Conservation (phyloP, 2,113 vertebrate genomes). For the Stegostoma tigrinum region DNA sequence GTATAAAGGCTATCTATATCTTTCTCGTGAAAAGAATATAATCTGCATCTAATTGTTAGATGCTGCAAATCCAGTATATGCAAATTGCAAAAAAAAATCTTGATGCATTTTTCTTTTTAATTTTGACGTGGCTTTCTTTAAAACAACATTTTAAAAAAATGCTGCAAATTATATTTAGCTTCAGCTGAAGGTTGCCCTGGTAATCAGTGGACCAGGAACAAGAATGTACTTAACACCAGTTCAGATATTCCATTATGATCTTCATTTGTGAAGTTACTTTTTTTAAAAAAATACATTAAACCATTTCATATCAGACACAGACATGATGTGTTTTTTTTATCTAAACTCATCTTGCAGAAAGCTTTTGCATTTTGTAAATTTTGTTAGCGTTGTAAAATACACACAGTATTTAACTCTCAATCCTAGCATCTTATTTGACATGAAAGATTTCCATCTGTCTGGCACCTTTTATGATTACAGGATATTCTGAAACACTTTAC, state of each 20-base stretch:
- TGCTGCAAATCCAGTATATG: slow-evolving; percentile 35
- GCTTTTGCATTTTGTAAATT: background rate
- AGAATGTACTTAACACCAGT: slow-evolving; percentile 26
- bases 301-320: slow-evolving; percentile 34
- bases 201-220: background rate
- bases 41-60: slow-evolving; percentile 36
- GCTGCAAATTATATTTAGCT: slow-evolving; percentile 6
- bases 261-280: slow-evolving; percentile 33
- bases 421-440: background rate
- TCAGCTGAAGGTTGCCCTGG: background rate
- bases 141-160: background rate
- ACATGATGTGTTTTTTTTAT: slow-evolving; percentile 5
- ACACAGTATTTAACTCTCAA: background rate
- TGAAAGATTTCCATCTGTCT: background rate
- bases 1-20: slow-evolving; percentile 36
- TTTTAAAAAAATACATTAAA: slow-evolving; percentile 33
- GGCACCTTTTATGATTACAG: background rate
- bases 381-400: background rate
- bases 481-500: background rate
- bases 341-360: background rate
- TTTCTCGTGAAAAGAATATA: slow-evolving; percentile 31
- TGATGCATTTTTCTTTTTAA: slow-evolving; percentile 35
- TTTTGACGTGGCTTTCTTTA: background rate
- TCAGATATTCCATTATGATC: slow-evolving; percentile 34
- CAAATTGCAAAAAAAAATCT: slow-evolving; percentile 37